These are phyloP conservation scores for Campylorhamphus procurvoides DNA, from an alignment of 2,113 vertebrate species.

Conservation along the genomic window DNA sequence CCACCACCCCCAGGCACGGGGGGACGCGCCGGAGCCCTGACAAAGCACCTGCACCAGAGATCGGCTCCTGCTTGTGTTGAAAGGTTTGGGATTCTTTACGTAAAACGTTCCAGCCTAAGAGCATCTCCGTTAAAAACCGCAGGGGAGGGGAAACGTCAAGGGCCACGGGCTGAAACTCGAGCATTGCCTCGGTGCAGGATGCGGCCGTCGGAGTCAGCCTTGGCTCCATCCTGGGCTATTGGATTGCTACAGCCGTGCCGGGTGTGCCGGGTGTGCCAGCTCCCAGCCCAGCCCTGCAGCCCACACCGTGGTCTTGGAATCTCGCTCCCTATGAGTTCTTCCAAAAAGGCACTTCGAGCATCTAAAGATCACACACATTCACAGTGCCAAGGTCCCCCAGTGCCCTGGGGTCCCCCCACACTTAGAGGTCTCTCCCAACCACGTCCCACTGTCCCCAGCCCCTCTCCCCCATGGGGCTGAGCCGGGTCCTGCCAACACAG, in stretches of 20 bases:
- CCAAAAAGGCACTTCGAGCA: not conserved
- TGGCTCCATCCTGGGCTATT: not conserved
- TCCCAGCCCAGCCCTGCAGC: not conserved
- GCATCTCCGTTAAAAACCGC: not conserved
- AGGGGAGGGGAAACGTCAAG: fast-evolving
- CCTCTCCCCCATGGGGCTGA: not conserved
- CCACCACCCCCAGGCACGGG: no score
- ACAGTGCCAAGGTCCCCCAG: fast-evolving
- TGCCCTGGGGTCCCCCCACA: not conserved
- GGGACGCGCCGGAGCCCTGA: not conserved
- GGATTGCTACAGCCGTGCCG: not conserved
- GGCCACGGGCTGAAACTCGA: fast-evolving
- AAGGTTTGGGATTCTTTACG: not conserved
- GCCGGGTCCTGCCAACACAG: not conserved
- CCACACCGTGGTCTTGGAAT: fast-evolving
- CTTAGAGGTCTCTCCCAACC: not conserved
- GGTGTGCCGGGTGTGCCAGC: not conserved
- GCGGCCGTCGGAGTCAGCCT: not conserved
- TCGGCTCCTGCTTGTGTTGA: not conserved
- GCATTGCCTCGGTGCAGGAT: not conserved
- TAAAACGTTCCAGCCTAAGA: not conserved
- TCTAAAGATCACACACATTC: not conserved
- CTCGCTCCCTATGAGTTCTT: not conserved
- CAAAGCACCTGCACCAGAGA: not conserved
- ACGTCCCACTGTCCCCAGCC: fast-evolving